A percentile compares a stretch with the other conserved stretches of the same genome.
Conservation (phyloP, 2,797 vertebrate genomes). For the Poecile montanus region DNA sequence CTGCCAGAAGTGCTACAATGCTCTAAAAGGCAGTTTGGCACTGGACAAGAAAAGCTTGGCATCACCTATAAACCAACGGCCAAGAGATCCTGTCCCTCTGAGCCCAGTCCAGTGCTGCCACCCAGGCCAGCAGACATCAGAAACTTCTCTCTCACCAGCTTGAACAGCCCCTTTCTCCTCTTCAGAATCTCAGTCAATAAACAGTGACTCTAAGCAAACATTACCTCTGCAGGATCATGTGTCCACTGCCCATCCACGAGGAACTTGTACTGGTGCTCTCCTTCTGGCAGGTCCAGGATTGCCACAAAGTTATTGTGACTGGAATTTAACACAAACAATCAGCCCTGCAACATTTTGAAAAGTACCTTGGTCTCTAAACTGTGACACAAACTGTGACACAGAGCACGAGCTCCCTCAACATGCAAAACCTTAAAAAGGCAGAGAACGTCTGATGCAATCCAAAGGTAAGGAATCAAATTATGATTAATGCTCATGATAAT, state of each 20-base stretch:
- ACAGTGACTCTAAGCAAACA: neutral
- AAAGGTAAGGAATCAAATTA: neutral
- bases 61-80: neutral
- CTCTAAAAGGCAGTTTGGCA: neutral
- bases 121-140: neutral
- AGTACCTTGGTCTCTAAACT: neutral
- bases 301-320: constrained; percentile 97
- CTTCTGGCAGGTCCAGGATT: constrained; percentile 94
- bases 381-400: neutral
- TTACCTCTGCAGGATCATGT: constrained; percentile 91
- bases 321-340: constrained; percentile 21
- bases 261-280: constrained; percentile 98
- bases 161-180: neutral
- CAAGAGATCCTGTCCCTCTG: neutral
- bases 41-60: neutral
- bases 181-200: neutral
- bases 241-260: constrained; percentile 97
- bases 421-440: neutral
- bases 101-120: neutral
- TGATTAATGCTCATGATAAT: neutral
- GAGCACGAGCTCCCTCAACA: fast-evolving
- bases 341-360: neutral
- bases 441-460: neutral
- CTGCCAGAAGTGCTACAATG: neutral
- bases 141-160: neutral